These are phyloP conservation scores for Invenusta paracnida DNA, from an alignment of 2,888 invertebrate genomes.

Conservation along the genomic window DNA sequence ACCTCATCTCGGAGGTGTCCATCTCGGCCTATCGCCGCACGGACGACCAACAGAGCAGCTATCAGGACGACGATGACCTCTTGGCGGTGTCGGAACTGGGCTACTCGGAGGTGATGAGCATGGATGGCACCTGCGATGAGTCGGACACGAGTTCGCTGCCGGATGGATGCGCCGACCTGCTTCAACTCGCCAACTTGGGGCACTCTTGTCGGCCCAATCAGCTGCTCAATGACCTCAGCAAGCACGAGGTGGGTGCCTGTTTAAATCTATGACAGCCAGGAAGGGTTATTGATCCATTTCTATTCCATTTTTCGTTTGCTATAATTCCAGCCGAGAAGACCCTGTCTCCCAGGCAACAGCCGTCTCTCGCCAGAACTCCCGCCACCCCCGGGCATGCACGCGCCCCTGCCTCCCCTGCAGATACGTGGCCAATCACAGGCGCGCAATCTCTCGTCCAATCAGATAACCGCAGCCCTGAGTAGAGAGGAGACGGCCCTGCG, in stretches of 20 bases:
- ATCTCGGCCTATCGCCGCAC: neutral
- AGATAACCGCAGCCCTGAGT: neutral
- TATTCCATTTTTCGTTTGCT: too few relatives aligned
- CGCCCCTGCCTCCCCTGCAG: neutral
- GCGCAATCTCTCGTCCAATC: too few relatives aligned
- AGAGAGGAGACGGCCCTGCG: neutral
- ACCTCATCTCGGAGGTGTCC: neutral
- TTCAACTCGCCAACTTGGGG: conserved; percentile 30
- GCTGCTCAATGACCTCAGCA: conserved; percentile 25
- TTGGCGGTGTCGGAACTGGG: neutral
- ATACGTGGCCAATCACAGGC: neutral
- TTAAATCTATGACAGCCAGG: too few relatives aligned
- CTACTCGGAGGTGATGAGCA: conserved; percentile 22
- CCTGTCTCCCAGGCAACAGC: too few relatives aligned
- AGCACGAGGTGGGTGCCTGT: neutral
- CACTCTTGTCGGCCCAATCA: conserved; percentile 34
- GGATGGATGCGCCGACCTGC: conserved; percentile 25
- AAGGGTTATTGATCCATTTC: too few relatives aligned
- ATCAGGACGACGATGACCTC: neutral
- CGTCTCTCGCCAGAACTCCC: conserved; percentile 1
- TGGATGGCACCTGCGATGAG: conserved; percentile 32
- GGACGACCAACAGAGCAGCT: neutral
- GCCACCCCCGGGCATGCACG: neutral
- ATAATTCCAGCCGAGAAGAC: too few relatives aligned
- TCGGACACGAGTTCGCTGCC: conserved; percentile 38